Evolutionary conservation across 2,797 vertebrate species (phyloP), one percentile per base, ranked within the genome.

Genomic region (Myiotriccus ornatus): DNA sequence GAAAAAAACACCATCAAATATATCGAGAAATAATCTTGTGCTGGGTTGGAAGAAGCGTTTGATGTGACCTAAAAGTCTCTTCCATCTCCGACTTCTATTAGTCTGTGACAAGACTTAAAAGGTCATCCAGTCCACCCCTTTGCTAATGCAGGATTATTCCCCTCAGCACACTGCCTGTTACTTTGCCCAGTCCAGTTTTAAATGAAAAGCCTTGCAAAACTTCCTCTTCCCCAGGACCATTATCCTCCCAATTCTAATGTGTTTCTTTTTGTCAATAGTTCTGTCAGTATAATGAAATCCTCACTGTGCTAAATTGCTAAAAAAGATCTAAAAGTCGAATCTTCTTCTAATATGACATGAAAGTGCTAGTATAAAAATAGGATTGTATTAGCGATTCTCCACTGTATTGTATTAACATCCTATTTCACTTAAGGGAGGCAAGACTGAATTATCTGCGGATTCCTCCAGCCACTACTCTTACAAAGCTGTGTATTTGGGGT

Each of bases 221-320:
- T 97, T 91, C 75, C 56, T 94, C 96, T 96, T 89, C 96, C 81
- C 89, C 89, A 88, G 92, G 76, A 91, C 94, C 65, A 93, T 97
- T 97, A 96, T 86, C 80, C 82, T 97, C 84, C 87, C 94, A 93
- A 97, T 91, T 97, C 79, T 91, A 96, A 95, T 93, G 94, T 91
- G 86, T 95, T 92, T 95, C 91, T 95, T 95, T 96, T 96, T 91
- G 93, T 96, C 94, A 95, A 93, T 95, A 95, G 80, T 97, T 97
- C 95, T 96, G 93, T 97, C 97, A 97, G 91, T 87, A 97, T 97
- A 97, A 97, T 97, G 89, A 97, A 97, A 97, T 97, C 85, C 81
- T 96, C 84, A 95, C 91, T 96, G 89, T 97, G 89, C 93, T 97
- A 97, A 97, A 97, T 95, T 97, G 92, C 85, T 96, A 95, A 96